phyloP scores from a whole-genome alignment of 1,140 invertebrate genomes.

The Cataglyphis hispanica region DNA sequence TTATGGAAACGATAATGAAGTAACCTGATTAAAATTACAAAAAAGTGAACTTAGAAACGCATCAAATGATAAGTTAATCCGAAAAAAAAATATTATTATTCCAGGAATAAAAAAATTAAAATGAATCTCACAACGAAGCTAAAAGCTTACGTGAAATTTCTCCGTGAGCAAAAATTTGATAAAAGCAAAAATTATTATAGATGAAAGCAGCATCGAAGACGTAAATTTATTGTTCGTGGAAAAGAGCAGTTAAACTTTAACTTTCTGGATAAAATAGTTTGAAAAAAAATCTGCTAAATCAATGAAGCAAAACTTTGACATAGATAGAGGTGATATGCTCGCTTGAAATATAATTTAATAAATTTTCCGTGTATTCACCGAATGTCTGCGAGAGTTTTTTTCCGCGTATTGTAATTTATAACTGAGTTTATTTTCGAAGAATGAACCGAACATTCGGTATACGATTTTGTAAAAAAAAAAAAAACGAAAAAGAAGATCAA shows the following conservation, averaged over 20 bases:
- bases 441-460: neutral
- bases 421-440: neutral
- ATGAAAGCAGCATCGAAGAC: neutral
- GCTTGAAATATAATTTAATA: neutral
- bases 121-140: neutral
- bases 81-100: neutral
- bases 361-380: neutral
- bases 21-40: neutral
- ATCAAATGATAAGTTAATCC: neutral
- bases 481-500: neutral
- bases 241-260: neutral
- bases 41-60: neutral
- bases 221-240: neutral
- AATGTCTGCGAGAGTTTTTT: neutral
- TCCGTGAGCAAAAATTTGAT: neutral
- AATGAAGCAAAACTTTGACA: neutral
- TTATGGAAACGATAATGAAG: neutral
- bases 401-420: slow-evolving; percentile 1
- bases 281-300: neutral
- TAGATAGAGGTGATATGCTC: neutral
- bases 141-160: neutral
- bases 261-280: neutral
- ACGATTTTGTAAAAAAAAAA: neutral
- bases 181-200: neutral
- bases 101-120: neutral